Evolutionary conservation across 2,113 vertebrate species (phyloP).

Genomic region (Cygnus atratus): DNA sequence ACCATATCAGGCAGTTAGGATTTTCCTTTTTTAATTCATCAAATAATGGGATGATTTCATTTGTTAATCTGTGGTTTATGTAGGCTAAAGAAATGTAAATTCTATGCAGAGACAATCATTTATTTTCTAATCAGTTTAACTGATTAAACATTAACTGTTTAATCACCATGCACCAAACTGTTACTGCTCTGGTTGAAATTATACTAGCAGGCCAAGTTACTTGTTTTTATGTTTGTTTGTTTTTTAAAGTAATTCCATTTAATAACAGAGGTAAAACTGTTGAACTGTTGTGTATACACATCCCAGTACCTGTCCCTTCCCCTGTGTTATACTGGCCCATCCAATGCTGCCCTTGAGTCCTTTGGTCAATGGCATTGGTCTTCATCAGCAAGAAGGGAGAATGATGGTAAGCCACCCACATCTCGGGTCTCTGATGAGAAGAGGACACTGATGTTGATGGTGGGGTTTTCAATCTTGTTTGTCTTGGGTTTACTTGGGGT

Average conservation of each 20-base stretch:
- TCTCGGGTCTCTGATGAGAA: accelerated
- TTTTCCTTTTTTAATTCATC: background rate
- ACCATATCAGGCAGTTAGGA: background rate
- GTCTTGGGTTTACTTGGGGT: background rate
- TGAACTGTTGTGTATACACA: background rate
- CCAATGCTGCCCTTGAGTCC: background rate
- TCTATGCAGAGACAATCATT: background rate
- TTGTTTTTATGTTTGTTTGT: background rate
- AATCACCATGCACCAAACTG: background rate
- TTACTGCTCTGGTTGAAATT: background rate
- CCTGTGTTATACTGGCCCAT: background rate
- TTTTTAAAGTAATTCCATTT: background rate
- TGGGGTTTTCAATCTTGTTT: background rate
- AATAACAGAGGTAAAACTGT: background rate
- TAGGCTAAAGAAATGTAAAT: background rate
- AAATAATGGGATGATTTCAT: background rate
- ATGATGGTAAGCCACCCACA: background rate
- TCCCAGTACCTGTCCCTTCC: background rate
- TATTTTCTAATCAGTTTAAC: background rate
- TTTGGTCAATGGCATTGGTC: background rate
- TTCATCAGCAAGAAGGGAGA: background rate
- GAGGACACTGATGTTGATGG: background rate
- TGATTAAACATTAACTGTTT: no score
- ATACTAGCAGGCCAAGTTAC: background rate
- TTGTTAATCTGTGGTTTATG: background rate